Base-by-base conservation (phyloP, 2,888 invertebrate species). In the Omphaloscelis lunosa region DNA sequence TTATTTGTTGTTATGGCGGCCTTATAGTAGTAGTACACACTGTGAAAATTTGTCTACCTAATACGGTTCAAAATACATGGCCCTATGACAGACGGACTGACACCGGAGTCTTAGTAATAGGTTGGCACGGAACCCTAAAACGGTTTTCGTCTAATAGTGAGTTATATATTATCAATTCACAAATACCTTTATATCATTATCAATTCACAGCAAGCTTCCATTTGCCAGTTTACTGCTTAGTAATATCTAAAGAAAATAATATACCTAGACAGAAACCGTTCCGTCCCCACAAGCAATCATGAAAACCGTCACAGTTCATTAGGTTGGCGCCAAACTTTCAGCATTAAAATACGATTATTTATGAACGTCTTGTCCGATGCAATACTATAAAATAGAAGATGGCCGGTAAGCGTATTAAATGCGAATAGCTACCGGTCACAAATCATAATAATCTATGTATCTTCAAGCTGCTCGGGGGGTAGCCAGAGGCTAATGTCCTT, bases 401-500 rank as follows among this genome's bases (percentile, higher is more conserved):
- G 87, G 45, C 62, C 80, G 45, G 86, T 84, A 83, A 85, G 83
- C 86, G 84, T 88, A 86, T 88, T 90, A 90, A 89, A 85, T 78
- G 83, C 81, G 78, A 85, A 83, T 78, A 69, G 86, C 84, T 85
- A 86, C 88, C 79, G 86, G 80, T 89, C 89, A 91, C 92, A 92
- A 94, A 93, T 94, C 93, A 93, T 91, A 87, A 88, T 92, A 91
- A 92, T 92, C 90, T 90, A 90, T 89, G 90, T 87, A 90, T 89
- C 90, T 90, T 88, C 86, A 83, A 83, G 85, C 83, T 67, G 67
- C 84, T 83, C 79, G 76, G 79, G 85, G 85, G 87, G 88, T 89
- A 88, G 88, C 89, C 90, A 76, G 77, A 80, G 88, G 90, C 88
- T 88, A 89, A 91, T 86, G 91, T 89, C 91, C 89, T 89, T 90